phyloP scores from a whole-genome alignment of 2,113 vertebrate species.

The Glareola pratincola region DNA sequence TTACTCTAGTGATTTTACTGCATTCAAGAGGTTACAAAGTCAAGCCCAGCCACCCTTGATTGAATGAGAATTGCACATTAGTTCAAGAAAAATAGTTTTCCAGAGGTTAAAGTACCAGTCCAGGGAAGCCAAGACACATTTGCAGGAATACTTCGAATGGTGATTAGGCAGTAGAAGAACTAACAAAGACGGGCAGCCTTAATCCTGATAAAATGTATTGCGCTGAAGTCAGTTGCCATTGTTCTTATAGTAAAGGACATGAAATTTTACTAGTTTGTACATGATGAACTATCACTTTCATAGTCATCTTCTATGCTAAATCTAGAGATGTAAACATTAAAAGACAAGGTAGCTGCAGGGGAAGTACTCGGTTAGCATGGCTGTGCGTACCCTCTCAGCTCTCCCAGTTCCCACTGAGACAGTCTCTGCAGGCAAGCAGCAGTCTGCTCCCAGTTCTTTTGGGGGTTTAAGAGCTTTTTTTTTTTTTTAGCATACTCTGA shows the following conservation, averaged over 20 bases:
- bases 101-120: conserved; percentile 28
- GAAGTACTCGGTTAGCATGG: too few relatives aligned
- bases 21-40: conserved; percentile 42
- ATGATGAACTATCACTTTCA: neutral
- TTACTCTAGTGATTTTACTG: conserved; percentile 39
- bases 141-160: conserved; percentile 23
- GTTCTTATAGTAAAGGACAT: neutral
- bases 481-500: neutral
- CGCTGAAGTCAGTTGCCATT: accelerated
- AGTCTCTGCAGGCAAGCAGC: neutral
- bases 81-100: conserved; percentile 47
- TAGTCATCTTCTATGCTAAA: neutral
- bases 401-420: accelerated
- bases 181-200: neutral
- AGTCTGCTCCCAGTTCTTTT: neutral
- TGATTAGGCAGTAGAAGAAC: neutral
- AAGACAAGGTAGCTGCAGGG: neutral
- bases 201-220: neutral
- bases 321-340: neutral
- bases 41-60: conserved; percentile 24
- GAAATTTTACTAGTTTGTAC: neutral
- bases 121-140: conserved; percentile 29
- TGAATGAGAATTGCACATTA: conserved; percentile 54
- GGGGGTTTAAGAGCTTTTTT: neutral
- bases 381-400: neutral